phyloP scores from a whole-genome alignment of 1,140 invertebrate species.

The Laupala kohalensis region DNA sequence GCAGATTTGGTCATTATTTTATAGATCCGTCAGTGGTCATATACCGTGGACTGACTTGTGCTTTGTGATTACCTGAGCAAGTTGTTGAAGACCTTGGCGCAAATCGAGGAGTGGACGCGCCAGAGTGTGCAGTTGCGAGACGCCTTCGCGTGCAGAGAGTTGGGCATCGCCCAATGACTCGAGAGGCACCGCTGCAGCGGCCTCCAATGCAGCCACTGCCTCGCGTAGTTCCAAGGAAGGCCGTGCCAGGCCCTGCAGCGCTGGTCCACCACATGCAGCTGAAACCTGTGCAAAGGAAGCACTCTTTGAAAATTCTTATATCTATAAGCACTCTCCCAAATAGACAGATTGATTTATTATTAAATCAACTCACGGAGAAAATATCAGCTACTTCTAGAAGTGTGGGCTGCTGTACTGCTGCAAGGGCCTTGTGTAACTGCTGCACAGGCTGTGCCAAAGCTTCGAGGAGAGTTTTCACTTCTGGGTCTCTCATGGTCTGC shows the following conservation, averaged over 20 bases:
- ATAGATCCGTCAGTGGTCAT: too few relatives aligned
- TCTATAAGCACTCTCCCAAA: too few relatives aligned
- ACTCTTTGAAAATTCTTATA: too few relatives aligned
- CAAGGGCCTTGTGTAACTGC: conserved; percentile 1
- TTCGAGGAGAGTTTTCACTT: conserved; percentile 2
- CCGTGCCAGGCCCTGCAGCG: too few relatives aligned
- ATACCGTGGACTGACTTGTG: too few relatives aligned
- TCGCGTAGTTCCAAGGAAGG: too few relatives aligned
- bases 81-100: not conserved
- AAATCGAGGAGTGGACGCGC: conserved; percentile 7
- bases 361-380: not conserved
- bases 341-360: too few relatives aligned
- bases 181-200: not conserved
- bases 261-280: too few relatives aligned
- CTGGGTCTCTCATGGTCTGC: not conserved
- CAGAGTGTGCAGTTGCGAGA: conserved; percentile 1
- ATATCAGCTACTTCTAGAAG: conserved; percentile 15
- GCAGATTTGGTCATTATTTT: too few relatives aligned
- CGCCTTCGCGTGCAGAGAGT: not conserved
- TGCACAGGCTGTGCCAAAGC: not conserved
- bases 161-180: conserved; percentile 1
- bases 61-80: not conserved
- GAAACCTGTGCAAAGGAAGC: too few relatives aligned
- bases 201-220: not conserved
- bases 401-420: conserved; percentile 6